A percentile compares a stretch with the other conserved stretches of the same genome.
phyloP scores from a whole-genome alignment of 2,888 invertebrate species.

The Tetranychus truncatus region DNA sequence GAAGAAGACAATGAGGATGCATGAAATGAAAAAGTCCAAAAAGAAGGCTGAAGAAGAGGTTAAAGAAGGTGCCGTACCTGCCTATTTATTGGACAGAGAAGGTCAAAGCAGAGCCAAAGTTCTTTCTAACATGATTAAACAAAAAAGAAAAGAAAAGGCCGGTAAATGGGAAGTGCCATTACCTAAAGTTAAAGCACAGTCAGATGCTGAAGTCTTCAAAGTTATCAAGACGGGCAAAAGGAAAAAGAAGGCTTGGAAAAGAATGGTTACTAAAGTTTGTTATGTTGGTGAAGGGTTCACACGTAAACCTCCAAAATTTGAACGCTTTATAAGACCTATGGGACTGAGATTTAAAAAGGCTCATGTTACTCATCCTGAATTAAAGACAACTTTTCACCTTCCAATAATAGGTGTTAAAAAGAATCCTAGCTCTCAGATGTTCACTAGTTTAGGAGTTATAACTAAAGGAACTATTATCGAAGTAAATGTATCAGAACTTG shows the following conservation, averaged over 20 bases:
- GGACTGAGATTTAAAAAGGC: slow-evolving; percentile 86
- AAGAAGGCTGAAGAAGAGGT: slow-evolving; percentile 59
- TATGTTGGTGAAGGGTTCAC: slow-evolving; percentile 97
- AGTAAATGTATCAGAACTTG: slow-evolving; percentile 93
- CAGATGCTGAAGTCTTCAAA: slow-evolving; percentile 90
- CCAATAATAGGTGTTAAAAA: slow-evolving; percentile 98
- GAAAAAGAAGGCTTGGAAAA: slow-evolving; percentile 89
- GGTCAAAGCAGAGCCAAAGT: slow-evolving; percentile 83
- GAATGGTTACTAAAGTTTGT: slow-evolving; percentile 96
- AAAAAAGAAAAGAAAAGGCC: slow-evolving; percentile 96
- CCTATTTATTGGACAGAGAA: slow-evolving; percentile 91
- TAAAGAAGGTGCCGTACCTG: slow-evolving; percentile 77
- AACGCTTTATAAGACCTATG: slow-evolving; percentile 95
- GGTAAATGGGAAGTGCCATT: slow-evolving; percentile 99
- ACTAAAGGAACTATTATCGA: slow-evolving; percentile 96
- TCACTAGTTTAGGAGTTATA: slow-evolving; percentile 87
- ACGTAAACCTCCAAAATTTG: slow-evolving; percentile 95
- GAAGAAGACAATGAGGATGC: slow-evolving; percentile 93
- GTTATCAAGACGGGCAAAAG: slow-evolving; percentile 77
- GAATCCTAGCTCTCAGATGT: slow-evolving; percentile 92
- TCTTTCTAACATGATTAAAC: slow-evolving; percentile 95
- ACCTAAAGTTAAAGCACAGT: slow-evolving; percentile 89
- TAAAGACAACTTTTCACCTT: slow-evolving; percentile 89
- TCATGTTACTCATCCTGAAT: slow-evolving; percentile 95
- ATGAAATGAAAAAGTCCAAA: slow-evolving; percentile 79